Conservation (phyloP, 2,113 vertebrate genomes). For the Hipposideros armiger region DNA sequence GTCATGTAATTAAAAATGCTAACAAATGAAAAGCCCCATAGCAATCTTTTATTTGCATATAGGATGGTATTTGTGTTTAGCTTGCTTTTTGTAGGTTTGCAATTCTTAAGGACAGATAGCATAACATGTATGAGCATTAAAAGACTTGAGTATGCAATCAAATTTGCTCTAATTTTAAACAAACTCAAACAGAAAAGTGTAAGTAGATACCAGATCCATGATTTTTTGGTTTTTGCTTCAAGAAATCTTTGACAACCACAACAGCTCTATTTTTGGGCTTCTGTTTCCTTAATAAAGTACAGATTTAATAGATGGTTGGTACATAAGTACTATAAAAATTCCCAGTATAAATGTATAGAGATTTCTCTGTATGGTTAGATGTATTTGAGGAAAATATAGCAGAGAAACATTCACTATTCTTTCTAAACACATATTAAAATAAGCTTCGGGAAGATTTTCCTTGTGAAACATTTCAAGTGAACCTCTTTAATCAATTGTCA, state of each 20-base stretch:
- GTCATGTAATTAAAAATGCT: background rate
- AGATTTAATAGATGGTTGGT: background rate
- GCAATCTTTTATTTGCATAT: background rate
- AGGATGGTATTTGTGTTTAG: background rate
- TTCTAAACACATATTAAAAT: conserved; percentile 23
- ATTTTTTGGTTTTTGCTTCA: background rate
- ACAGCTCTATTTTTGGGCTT: background rate
- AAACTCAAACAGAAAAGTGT: background rate
- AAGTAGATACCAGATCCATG: background rate
- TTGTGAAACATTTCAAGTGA: background rate
- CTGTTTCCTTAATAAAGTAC: conserved; percentile 11
- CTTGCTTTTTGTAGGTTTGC: background rate
- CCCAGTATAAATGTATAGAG: background rate
- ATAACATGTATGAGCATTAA: background rate
- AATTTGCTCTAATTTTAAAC: background rate
- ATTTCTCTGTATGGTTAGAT: background rate
- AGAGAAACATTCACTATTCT: background rate
- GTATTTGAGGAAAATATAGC: background rate
- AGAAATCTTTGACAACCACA: background rate
- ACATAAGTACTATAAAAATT: background rate
- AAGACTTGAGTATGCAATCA: background rate
- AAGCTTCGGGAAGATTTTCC: background rate
- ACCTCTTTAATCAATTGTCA: background rate
- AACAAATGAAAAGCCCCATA: background rate
- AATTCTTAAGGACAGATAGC: background rate